These are phyloP conservation scores for Drosophila elegans DNA, from an alignment of 1,140 invertebrate genomes.

Conservation along the genomic window DNA sequence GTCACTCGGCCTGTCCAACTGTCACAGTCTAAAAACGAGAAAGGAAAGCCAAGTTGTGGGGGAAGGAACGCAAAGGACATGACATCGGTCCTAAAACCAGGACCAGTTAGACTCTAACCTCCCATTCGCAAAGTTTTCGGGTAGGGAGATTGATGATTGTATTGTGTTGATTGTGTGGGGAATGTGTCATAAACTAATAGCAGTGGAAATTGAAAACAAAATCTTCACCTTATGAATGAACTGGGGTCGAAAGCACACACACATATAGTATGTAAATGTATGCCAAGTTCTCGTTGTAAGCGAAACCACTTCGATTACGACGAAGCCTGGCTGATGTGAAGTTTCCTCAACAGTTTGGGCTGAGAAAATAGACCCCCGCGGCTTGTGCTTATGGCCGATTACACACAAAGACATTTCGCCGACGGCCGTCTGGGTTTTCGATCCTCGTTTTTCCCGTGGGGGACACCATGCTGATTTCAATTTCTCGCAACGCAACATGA, in stretches of 20 bases:
- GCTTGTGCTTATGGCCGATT: constrained; percentile 71
- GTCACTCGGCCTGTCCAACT: constrained; percentile 73
- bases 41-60: constrained; percentile 2
- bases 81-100: constrained; percentile 25
- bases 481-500: constrained; percentile 76
- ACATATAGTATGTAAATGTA: constrained; percentile 3
- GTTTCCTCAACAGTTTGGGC: constrained; percentile 31
- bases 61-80: constrained; percentile 20
- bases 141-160: constrained; percentile 47
- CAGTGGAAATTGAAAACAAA: constrained; percentile 16
- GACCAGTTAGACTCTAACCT: constrained; percentile 33
- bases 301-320: constrained; percentile 43
- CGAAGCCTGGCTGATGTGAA: constrained; percentile 1
- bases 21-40: constrained; percentile 35
- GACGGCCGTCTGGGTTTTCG: constrained; percentile 37
- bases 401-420: constrained; percentile 74
- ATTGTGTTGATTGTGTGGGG: constrained; percentile 18
- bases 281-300: constrained; percentile 30
- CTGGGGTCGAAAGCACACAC: neutral
- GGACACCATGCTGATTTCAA: constrained; percentile 74
- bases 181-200: constrained; percentile 39
- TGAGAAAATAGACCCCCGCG: constrained; percentile 52
- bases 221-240: constrained; percentile 25
- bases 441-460: neutral
- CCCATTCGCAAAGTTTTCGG: constrained; percentile 4